Percentiles rank a stretch among this genome's conserved stretches.
These are phyloP conservation scores for Bufotes viridis DNA, from an alignment of 2,797 vertebrate genomes.

Conservation along the genomic window DNA sequence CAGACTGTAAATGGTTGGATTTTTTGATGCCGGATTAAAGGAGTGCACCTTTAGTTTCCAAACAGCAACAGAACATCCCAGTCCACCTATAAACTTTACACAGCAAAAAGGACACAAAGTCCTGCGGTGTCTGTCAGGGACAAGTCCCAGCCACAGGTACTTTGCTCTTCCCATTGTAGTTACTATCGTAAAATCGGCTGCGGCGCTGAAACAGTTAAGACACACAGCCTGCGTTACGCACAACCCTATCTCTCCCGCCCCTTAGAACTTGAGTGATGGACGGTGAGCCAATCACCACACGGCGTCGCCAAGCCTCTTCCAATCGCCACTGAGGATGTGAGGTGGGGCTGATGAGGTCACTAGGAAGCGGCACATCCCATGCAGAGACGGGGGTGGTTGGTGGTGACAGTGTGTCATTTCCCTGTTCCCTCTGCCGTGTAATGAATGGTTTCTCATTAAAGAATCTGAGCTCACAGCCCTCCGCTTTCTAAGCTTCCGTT, in stretches of 20 bases:
- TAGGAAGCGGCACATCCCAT: constrained; percentile 15
- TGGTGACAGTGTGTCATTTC: not conserved
- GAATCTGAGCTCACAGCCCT: not conserved
- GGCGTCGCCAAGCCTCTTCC: not conserved
- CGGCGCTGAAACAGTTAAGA: constrained; percentile 16
- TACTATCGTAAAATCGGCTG: not conserved
- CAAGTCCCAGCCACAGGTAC: not conserved
- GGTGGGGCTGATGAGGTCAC: constrained; percentile 45
- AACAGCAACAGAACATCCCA: too few species aligned
- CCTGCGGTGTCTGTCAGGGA: not conserved
- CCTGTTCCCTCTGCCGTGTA: not conserved
- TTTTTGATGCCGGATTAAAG: too few species aligned
- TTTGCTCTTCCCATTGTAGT: not conserved
- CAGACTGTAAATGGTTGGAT: too few species aligned
- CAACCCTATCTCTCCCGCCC: not conserved
- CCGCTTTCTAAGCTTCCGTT: not conserved
- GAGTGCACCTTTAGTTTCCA: too few species aligned
- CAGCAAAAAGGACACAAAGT: not conserved
- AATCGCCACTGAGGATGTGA: not conserved
- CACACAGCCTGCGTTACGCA: not conserved
- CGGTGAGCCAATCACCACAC: not conserved
- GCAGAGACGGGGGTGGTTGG: not conserved
- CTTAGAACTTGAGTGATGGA: not conserved
- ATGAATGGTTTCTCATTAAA: constrained; percentile 38
- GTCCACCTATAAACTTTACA: too few species aligned